Evolutionary conservation across 2,888 invertebrate genomes (phyloP).

Genomic region (Drosophila infuscata): DNA sequence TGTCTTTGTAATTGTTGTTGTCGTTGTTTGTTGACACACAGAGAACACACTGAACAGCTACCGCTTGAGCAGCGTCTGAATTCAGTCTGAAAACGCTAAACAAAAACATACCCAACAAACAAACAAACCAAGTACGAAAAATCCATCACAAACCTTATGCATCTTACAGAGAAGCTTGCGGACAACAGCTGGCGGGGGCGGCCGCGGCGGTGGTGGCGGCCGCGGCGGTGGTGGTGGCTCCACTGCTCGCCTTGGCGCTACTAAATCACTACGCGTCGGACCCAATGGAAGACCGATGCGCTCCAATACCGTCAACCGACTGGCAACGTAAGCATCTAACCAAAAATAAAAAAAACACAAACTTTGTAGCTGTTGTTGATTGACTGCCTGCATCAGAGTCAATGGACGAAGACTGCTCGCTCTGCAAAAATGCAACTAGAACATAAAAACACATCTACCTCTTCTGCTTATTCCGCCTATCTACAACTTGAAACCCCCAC

Average conservation of each 20-base stretch:
- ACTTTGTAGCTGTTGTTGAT: constrained; percentile 42
- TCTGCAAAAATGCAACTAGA: constrained; percentile 41
- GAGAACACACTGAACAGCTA: constrained; percentile 41
- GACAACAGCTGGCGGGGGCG: constrained; percentile 57
- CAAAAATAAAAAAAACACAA: constrained; percentile 37
- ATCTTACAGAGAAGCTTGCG: constrained; percentile 85
- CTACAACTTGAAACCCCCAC: constrained; percentile 45
- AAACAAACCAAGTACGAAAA: constrained; percentile 17
- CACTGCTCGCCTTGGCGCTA: constrained; percentile 69
- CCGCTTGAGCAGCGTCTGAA: constrained; percentile 37
- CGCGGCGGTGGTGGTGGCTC: constrained; percentile 15
- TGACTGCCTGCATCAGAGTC: constrained; percentile 22
- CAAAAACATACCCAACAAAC: constrained; percentile 31
- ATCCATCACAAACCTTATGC: constrained; percentile 80
- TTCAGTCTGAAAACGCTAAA: constrained; percentile 51
- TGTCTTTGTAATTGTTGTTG: constrained; percentile 1
- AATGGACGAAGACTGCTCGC: constrained; percentile 36
- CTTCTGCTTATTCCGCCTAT: constrained; percentile 68
- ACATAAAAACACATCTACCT: constrained; percentile 64
- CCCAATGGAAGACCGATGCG: constrained; percentile 83
- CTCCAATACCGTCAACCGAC: constrained; percentile 82
- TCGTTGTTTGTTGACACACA: constrained; percentile 35
- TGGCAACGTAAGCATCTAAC: constrained; percentile 85
- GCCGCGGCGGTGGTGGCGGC: constrained; percentile 26
- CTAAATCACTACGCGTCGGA: constrained; percentile 82